Evolutionary conservation across 2,797 vertebrate species (phyloP), one percentile per base, ranked within the genome.

Genomic region (Corythornis leucogaster): DNA sequence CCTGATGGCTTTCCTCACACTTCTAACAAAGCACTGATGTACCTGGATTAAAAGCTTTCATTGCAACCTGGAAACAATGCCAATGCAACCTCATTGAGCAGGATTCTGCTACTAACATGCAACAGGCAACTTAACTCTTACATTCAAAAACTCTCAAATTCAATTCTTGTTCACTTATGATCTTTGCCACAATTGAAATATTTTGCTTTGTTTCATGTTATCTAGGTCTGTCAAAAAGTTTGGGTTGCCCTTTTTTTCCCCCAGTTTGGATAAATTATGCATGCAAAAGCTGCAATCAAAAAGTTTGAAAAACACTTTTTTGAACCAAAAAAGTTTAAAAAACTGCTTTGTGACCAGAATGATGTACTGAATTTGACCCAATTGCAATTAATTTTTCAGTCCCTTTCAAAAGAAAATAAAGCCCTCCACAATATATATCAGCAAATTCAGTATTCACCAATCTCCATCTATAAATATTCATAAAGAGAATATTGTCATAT

Each of bases 391-490:
- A 16, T 33, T 78, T 84, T 67, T 77, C 30, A 10, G 8, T 28
- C 8, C 67, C n/a, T 82, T 90, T 80, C 38, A 62, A 67, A 80
- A 63, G 31, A 30, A 78, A 81, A 80, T 15, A n/a, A 70, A 33
- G 31, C 1, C 8, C 33, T 74, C 40, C 18, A 63, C 50, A 53
- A 6, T 38, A 53, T 74, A 78, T 63, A 64, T 59, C 28, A 85
- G 42, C 4, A 91, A 89, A 70, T 61, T 94, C 79, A 91, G 15
- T 45, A 75, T 83, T 80, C 53, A 67, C 17, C n/a, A 9, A 30
- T 85, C 89, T 80, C 78, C 61, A 87, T 64, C 28, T 53, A 89
- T 95, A 93, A 91, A 93, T 95, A 95, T 94, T 93, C 85, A 96
- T 78, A 64, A 26, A 53, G 8, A 35, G 76, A 85, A 91, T 57